Conservation (phyloP, 2,113 vertebrate genomes). For the Talpa occidentalis region DNA sequence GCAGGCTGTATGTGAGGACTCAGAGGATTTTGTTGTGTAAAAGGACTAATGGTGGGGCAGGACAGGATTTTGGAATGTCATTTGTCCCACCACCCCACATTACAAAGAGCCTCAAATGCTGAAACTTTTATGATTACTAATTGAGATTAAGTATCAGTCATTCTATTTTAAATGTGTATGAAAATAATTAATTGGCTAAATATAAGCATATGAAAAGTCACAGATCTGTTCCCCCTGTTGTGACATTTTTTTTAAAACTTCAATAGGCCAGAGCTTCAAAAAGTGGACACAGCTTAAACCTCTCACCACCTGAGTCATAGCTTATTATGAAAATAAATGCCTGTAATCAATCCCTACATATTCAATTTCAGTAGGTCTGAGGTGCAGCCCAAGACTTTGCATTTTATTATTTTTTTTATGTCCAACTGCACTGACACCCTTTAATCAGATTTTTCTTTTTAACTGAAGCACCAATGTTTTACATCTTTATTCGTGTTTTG, state of each 20-base stretch:
- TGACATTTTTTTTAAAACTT: not conserved
- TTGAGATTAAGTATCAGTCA: not conserved
- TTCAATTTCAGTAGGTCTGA: not conserved
- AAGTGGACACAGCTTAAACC: not conserved
- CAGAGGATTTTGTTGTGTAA: not conserved
- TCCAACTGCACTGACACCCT: too few species aligned
- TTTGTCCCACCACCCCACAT: not conserved
- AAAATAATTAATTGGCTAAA: conserved; percentile 6
- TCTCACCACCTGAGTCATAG: not conserved
- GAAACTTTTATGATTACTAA: not conserved
- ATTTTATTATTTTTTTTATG: not conserved
- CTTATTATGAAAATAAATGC: not conserved
- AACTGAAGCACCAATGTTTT: too few species aligned
- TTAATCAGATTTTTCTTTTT: too few species aligned
- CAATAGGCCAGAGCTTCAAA: not conserved
- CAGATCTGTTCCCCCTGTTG: not conserved
- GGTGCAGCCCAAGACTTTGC: not conserved
- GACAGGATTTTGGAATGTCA: not conserved
- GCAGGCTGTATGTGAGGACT: not conserved
- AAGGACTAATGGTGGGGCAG: accelerated
- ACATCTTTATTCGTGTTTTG: too few species aligned
- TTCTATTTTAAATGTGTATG: not conserved
- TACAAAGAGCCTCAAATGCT: not conserved
- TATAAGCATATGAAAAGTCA: conserved; percentile 24
- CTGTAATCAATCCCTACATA: not conserved